These are phyloP conservation scores for Seira sanloemensis DNA, from an alignment of 2,888 invertebrate species.

Conservation along the genomic window DNA sequence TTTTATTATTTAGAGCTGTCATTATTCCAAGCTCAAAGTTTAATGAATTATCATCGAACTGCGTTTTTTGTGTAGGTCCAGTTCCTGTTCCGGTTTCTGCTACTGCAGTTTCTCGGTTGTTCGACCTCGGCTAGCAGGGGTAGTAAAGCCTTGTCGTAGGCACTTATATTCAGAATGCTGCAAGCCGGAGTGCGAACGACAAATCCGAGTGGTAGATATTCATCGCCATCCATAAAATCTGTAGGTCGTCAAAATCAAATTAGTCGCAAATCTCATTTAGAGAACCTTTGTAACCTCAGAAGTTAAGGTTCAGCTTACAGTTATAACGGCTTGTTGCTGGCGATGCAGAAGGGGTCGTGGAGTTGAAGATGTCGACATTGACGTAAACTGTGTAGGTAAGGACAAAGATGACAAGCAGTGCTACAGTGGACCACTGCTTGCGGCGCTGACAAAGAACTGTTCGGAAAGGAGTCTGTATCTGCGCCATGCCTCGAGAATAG, in stretches of 20 bases:
- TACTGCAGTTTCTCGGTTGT: slow-evolving; percentile 30
- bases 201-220: slow-evolving; percentile 59
- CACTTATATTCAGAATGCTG: slow-evolving; percentile 64
- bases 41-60: background rate
- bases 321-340: slow-evolving; percentile 46
- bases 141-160: slow-evolving; percentile 65
- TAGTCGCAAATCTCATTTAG: too few relatives aligned
- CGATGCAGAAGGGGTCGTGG: slow-evolving; percentile 34
- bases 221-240: slow-evolving; percentile 65
- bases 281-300: background rate
- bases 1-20: background rate
- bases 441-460: slow-evolving; percentile 29
- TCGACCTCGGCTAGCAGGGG: slow-evolving; percentile 50
- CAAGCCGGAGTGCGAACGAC: slow-evolving; percentile 64
- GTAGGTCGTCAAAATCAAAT: background rate
- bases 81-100: slow-evolving; percentile 40
- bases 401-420: slow-evolving; percentile 34
- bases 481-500: too few relatives aligned
- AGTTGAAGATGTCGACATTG: too few relatives aligned
- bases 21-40: background rate
- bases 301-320: slow-evolving; percentile 35
- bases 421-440: slow-evolving; percentile 50
- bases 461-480: slow-evolving; percentile 26
- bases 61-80: slow-evolving; percentile 64
- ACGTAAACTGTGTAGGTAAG: slow-evolving; percentile 52